A percentile compares a stretch with the other conserved stretches of the same genome.
Evolutionary conservation across 2,113 vertebrate species (phyloP).

Genomic region (Archilochus colubris): DNA sequence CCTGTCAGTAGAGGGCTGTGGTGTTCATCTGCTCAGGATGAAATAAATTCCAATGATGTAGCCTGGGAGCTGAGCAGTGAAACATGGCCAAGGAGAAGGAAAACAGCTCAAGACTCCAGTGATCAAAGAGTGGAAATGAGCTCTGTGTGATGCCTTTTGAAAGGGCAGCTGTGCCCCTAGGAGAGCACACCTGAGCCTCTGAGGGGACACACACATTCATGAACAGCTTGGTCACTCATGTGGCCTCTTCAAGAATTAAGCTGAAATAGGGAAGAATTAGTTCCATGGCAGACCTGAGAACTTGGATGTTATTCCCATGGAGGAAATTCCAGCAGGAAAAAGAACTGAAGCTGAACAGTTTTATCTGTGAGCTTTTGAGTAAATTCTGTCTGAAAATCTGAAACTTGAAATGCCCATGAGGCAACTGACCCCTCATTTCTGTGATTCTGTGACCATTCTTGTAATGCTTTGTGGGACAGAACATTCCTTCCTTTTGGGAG

Average conservation of each 20-base stretch:
- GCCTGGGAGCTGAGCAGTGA: neutral
- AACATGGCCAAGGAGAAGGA: neutral
- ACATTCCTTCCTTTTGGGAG: neutral
- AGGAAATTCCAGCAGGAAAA: neutral
- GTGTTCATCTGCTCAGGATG: neutral
- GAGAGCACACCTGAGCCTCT: fast-evolving
- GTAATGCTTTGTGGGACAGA: neutral
- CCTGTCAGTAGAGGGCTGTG: neutral
- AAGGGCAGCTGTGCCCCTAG: neutral
- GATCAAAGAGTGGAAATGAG: neutral
- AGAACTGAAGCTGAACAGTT: neutral
- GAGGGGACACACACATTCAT: fast-evolving
- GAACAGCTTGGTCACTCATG: neutral
- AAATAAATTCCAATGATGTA: neutral
- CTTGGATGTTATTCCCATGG: neutral
- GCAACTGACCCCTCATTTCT: too few species aligned
- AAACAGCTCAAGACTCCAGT: fast-evolving
- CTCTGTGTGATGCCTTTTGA: neutral
- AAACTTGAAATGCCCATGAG: neutral
- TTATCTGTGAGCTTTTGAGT: neutral
- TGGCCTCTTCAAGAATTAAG: neutral
- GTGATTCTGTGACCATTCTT: neutral
- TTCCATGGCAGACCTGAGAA: neutral
- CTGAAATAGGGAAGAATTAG: neutral
- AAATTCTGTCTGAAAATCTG: neutral